phyloP scores from a whole-genome alignment of 2,888 invertebrate species.

The Cheilosia impressa region DNA sequence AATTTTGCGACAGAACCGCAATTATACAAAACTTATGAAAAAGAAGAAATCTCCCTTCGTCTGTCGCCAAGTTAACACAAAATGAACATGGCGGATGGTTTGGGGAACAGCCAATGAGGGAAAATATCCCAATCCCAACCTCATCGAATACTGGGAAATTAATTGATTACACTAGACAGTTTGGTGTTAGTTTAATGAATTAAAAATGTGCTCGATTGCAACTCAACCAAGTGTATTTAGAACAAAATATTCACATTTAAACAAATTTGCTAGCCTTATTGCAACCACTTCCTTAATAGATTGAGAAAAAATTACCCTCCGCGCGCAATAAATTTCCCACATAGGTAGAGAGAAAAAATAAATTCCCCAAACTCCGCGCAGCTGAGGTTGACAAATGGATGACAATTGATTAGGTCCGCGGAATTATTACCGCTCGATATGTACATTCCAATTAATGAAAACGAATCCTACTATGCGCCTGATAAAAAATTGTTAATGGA shows the following conservation, averaged over 20 bases:
- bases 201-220: constrained; percentile 4
- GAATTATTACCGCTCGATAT: constrained; percentile 59
- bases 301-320: background rate
- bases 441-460: background rate
- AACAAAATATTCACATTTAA: background rate
- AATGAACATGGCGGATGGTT: constrained; percentile 71
- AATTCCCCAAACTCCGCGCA: constrained; percentile 49
- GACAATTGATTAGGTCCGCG: constrained; percentile 53
- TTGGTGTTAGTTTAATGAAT: constrained; percentile 15
- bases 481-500: background rate
- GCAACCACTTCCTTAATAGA: constrained; percentile 10
- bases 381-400: constrained; percentile 70
- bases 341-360: background rate
- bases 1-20: constrained; percentile 36
- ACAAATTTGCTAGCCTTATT: background rate
- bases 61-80: constrained; percentile 57
- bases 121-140: constrained; percentile 36
- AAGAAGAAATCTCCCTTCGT: constrained; percentile 55
- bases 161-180: background rate
- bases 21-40: constrained; percentile 47
- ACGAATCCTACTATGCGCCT: background rate
- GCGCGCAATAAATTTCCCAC: constrained; percentile 2
- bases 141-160: constrained; percentile 60
- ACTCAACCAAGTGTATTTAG: background rate
- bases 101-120: constrained; percentile 46